Evolutionary conservation across 2,888 invertebrate genomes (phyloP).

Genomic region (Tetragonisca angustula): DNA sequence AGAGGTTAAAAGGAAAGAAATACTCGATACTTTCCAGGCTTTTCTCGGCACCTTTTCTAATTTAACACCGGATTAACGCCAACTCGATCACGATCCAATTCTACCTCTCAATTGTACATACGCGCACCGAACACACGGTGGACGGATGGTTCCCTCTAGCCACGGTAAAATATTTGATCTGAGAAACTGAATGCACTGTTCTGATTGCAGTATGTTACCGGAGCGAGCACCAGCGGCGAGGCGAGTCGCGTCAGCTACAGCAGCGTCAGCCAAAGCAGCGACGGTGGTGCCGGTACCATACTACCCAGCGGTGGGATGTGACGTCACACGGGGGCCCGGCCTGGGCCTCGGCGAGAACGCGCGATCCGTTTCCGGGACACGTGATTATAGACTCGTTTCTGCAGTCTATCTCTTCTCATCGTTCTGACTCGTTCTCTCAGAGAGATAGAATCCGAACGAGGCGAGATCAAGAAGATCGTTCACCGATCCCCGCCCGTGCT

Average conservation of each 20-base stretch:
- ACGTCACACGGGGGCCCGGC: constrained; percentile 80
- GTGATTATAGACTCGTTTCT: constrained; percentile 75
- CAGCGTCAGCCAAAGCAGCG: constrained; percentile 81
- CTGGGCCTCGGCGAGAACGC: constrained; percentile 79
- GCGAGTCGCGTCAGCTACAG: constrained; percentile 82
- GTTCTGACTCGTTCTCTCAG: neutral
- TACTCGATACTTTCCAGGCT: constrained; percentile 9
- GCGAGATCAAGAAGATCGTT: constrained; percentile 1
- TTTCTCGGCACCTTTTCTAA: neutral
- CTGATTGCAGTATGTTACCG: constrained; percentile 79
- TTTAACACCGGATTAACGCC: neutral
- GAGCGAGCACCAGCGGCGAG: constrained; percentile 77
- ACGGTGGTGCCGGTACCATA: constrained; percentile 74
- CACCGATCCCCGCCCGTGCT: constrained; percentile 21
- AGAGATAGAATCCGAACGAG: neutral
- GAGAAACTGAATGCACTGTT: constrained; percentile 42
- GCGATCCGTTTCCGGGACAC: constrained; percentile 81
- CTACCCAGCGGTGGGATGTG: constrained; percentile 77
- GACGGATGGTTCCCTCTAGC: neutral
- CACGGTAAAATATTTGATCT: constrained; percentile 18
- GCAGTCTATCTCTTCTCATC: neutral
- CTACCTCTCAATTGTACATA: constrained; percentile 24
- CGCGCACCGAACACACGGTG: neutral
- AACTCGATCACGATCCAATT: constrained; percentile 19
- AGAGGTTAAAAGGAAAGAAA: neutral